These are phyloP conservation scores for Eclectus roratus DNA, from an alignment of 2,113 vertebrate genomes.

Conservation along the genomic window DNA sequence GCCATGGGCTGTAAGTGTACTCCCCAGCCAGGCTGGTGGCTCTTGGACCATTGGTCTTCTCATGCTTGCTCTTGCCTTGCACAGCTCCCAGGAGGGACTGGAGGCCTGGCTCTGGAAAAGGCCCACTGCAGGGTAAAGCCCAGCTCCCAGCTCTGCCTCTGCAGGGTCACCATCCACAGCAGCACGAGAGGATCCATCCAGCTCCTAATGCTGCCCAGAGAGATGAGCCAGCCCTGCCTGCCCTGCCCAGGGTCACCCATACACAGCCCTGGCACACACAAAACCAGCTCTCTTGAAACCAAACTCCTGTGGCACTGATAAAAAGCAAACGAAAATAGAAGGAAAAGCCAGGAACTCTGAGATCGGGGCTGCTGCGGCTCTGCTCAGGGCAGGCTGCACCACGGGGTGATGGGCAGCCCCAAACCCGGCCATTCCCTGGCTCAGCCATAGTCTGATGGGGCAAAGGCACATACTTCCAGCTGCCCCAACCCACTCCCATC, in stretches of 20 bases:
- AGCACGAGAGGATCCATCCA: neutral
- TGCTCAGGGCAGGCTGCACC: neutral
- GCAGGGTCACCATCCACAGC: neutral
- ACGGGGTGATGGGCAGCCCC: neutral
- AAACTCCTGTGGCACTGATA: neutral
- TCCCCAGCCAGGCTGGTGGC: neutral
- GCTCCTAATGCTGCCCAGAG: fast-evolving
- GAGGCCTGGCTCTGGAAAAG: neutral
- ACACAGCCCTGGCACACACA: neutral
- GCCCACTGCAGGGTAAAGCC: neutral
- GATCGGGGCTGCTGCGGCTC: fast-evolving
- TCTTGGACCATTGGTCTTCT: neutral
- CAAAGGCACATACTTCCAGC: neutral
- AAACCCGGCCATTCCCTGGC: fast-evolving
- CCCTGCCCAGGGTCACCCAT: neutral
- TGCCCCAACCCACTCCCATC: too few relatives aligned
- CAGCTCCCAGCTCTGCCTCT: neutral
- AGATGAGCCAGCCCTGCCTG: neutral
- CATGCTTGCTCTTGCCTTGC: neutral
- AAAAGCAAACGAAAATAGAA: neutral
- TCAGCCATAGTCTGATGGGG: fast-evolving
- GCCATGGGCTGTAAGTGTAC: neutral
- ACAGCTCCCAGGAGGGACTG: neutral
- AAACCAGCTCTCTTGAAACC: neutral
- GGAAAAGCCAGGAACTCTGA: neutral